Percentiles rank a stretch among this genome's conserved stretches.
phyloP scores from a whole-genome alignment of 23 tunicate species.

The Pegea sp. region DNA sequence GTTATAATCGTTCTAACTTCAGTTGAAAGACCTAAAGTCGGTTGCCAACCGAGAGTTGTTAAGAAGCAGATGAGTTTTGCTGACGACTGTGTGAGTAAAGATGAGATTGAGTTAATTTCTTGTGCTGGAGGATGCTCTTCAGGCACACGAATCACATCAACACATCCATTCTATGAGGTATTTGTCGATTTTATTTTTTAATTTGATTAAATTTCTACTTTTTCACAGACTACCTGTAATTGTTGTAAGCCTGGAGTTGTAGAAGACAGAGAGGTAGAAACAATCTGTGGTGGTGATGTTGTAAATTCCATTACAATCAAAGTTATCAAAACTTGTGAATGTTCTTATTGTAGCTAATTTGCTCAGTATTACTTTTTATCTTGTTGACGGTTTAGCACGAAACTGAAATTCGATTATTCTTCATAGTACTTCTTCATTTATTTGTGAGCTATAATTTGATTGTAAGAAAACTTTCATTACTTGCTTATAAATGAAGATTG shows the following conservation, averaged over 20 bases:
- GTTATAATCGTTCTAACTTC: background rate
- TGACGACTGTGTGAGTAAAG: conserved; percentile 34
- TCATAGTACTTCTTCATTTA: too few relatives aligned
- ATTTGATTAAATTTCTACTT: background rate
- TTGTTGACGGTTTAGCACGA: too few relatives aligned
- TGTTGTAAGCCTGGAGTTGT: conserved; percentile 73
- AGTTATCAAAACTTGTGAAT: background rate
- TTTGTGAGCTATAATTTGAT: too few relatives aligned
- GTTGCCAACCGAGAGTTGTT: conserved; percentile 16
- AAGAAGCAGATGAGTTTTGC: background rate
- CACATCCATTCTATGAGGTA: conserved; percentile 67
- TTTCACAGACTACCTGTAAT: conserved; percentile 40
- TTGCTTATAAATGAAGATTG: too few relatives aligned
- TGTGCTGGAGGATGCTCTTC: conserved; percentile 60
- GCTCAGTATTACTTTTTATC: too few relatives aligned
- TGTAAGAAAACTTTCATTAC: too few relatives aligned
- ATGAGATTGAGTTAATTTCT: conserved; percentile 37
- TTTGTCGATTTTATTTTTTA: background rate
- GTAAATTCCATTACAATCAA: background rate
- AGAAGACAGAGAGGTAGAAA: conserved; percentile 20
- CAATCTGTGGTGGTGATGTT: conserved; percentile 27
- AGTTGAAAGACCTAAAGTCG: conserved; percentile 4
- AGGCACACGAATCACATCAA: conserved; percentile 18
- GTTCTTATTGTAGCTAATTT: background rate
- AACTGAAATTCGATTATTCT: too few relatives aligned